Evolutionary conservation across 30 jellyfish, hydroid and myxozoan genomes (phyloP).

Genomic region (Aurelia aurita): DNA sequence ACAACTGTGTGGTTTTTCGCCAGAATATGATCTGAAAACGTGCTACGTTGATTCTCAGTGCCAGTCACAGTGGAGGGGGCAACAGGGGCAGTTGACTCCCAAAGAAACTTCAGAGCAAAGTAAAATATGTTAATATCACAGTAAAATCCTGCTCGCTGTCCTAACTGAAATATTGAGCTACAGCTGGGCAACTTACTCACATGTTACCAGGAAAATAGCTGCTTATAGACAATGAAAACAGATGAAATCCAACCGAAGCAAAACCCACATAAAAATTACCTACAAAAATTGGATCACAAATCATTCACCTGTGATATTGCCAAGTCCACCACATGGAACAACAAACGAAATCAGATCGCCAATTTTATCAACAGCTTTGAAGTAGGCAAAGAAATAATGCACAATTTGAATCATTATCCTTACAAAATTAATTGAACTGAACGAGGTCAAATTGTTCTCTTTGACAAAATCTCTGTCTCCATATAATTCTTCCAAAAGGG

Average conservation of each 20-base stretch:
- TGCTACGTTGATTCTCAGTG: no score
- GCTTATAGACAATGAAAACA: background rate
- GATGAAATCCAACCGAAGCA: background rate
- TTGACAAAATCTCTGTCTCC: conserved; percentile 19
- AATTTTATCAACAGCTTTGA: conserved; percentile 16
- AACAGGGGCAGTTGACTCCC: no score
- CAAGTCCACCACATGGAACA: conserved; percentile 94
- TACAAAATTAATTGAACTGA: conserved; percentile 72
- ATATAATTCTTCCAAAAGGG: conserved; percentile 8
- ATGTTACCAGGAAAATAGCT: no score
- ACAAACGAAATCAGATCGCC: conserved; percentile 57
- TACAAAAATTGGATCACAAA: no score
- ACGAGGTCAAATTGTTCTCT: conserved; percentile 42
- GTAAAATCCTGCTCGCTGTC: no score
- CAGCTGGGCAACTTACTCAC: no score
- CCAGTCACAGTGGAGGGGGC: no score
- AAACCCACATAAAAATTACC: background rate
- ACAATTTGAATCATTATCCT: conserved; percentile 79
- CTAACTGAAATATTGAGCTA: no score
- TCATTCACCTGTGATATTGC: conserved; percentile 82
- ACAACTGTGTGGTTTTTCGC: no score
- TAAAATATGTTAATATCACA: no score
- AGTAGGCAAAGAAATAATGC: conserved; percentile 73
- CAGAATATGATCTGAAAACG: no score
- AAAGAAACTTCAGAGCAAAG: no score